These are phyloP conservation scores for Callipepla californica DNA, from an alignment of 2,113 vertebrate genomes.

Conservation along the genomic window DNA sequence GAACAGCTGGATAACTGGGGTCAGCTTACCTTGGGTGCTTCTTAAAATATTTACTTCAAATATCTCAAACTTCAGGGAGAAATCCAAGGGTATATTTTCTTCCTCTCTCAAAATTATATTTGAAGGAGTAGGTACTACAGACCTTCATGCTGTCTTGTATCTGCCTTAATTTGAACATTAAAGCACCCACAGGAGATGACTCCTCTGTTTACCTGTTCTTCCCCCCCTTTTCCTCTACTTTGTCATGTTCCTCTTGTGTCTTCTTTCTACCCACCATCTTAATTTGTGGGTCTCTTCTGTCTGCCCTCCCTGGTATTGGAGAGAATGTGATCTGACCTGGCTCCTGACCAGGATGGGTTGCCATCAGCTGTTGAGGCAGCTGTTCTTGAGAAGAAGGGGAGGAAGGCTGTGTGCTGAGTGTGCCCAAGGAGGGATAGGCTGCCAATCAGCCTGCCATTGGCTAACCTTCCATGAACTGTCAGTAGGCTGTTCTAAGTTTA, in stretches of 20 bases:
- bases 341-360: constrained; percentile 31
- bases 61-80: not conserved
- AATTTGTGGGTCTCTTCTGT: not conserved
- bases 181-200: not conserved
- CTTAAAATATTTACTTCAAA: not conserved
- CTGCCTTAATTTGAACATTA: not conserved
- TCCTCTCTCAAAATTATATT: not conserved
- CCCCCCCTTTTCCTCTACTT: not conserved
- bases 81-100: not conserved
- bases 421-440: not conserved
- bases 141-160: not conserved
- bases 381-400: constrained; percentile 29
- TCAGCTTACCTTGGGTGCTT: not conserved
- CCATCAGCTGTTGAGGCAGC: constrained; percentile 67
- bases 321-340: constrained; percentile 57
- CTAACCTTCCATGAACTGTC: not conserved
- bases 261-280: not conserved
- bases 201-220: not conserved
- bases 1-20: not conserved
- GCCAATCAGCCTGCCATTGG: not conserved
- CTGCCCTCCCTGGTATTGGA: constrained; percentile 49
- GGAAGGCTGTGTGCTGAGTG: not conserved
- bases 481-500: constrained; percentile 44
- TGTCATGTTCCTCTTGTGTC: not conserved
- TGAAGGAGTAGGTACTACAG: not conserved